These are phyloP conservation scores for Actinernus sp. DNA, from an alignment of 92 coral and sea anemone genomes.

Conservation along the genomic window DNA sequence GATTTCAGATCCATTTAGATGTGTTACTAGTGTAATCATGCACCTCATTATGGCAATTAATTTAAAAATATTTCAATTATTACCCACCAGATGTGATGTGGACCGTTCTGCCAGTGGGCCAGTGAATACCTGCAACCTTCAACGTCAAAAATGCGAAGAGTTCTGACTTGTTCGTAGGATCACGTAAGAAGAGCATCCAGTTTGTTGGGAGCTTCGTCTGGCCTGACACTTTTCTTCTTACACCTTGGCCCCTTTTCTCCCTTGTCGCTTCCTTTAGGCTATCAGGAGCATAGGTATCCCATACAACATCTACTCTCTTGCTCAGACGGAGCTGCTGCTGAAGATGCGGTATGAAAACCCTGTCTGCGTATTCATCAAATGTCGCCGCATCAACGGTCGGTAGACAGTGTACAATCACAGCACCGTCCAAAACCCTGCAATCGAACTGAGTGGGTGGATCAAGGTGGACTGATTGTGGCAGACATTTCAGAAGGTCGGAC, in stretches of 20 bases:
- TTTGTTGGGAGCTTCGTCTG: conserved; percentile 40
- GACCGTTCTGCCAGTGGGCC: conserved; percentile 20
- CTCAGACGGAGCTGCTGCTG: conserved; percentile 14
- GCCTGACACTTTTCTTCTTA: conserved; percentile 51
- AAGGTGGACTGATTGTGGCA: neutral
- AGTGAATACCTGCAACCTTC: neutral
- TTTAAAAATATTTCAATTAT: conserved; percentile 25
- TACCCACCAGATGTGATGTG: conserved; percentile 13
- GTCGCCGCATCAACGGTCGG: conserved; percentile 44
- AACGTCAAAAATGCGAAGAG: conserved; percentile 29
- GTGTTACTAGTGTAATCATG: no score
- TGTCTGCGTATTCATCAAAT: conserved; percentile 63
- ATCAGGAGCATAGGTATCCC: conserved; percentile 40
- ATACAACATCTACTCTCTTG: conserved; percentile 22
- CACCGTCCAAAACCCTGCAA: conserved; percentile 63
- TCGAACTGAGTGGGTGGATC: conserved; percentile 40
- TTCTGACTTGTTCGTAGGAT: conserved; percentile 43
- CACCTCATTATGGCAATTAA: no score
- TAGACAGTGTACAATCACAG: conserved; percentile 55
- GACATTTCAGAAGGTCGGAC: conserved; percentile 34
- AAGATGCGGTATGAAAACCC: conserved; percentile 44
- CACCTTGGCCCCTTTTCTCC: conserved; percentile 47
- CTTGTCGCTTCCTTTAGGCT: conserved; percentile 56
- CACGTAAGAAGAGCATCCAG: conserved; percentile 48
- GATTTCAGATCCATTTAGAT: neutral